Percentiles rank a stretch among this genome's conserved stretches.
These are phyloP conservation scores for Hypolimnas misippus DNA, from an alignment of 2,888 invertebrate genomes.

Conservation along the genomic window DNA sequence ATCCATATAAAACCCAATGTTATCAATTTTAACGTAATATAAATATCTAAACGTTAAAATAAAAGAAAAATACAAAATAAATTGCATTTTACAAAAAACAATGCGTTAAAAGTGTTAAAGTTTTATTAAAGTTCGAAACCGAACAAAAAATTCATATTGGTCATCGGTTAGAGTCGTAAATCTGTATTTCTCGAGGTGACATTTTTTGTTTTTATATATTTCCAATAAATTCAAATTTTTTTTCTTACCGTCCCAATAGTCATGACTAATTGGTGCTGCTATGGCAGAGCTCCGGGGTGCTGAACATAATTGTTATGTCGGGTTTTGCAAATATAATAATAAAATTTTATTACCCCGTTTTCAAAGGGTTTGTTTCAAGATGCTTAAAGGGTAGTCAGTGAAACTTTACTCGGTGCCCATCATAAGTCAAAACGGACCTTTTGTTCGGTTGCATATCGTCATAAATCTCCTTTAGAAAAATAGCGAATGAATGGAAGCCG, in stretches of 20 bases:
- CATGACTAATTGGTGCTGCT: conserved; percentile 77
- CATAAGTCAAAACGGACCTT: conserved; percentile 74
- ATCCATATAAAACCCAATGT: too few relatives aligned
- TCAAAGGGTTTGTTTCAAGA: conserved; percentile 77
- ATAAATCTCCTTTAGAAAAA: conserved; percentile 79
- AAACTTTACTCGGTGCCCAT: conserved; percentile 62
- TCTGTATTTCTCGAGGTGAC: conserved; percentile 60
- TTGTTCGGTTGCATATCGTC: conserved; percentile 79
- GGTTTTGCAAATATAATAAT: conserved; percentile 82
- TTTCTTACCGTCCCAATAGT: conserved; percentile 48
- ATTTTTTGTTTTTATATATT: conserved; percentile 67
- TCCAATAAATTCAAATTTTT: conserved; percentile 63
- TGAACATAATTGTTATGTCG: conserved; percentile 64
- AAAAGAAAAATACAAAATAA: too few relatives aligned
- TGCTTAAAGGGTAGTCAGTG: conserved; percentile 75
- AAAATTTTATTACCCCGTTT: conserved; percentile 82
- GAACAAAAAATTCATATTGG: conserved; percentile 64
- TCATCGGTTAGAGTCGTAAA: conserved; percentile 67
- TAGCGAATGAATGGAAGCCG: conserved; percentile 64
- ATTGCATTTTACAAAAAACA: conserved; percentile 13
- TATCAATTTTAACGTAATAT: too few relatives aligned
- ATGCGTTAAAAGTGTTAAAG: conserved; percentile 61
- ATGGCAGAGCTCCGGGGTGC: conserved; percentile 69
- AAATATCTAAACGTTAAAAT: too few relatives aligned
- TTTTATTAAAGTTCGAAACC: conserved; percentile 73